phyloP scores from a whole-genome alignment of 2,113 vertebrate species.

The Sphyrna mokarran region DNA sequence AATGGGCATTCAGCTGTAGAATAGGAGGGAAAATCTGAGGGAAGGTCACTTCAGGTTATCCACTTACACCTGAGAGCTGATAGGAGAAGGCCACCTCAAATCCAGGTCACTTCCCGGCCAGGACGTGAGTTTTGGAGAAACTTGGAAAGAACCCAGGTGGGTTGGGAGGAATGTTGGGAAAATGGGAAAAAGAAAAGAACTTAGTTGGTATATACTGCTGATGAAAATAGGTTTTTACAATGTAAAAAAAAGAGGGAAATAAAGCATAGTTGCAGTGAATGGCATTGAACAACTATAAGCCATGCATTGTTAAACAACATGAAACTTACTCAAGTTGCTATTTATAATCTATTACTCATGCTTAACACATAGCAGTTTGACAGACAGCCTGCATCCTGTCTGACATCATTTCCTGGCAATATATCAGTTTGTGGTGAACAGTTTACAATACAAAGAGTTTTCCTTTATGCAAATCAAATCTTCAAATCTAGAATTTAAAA shows the following conservation, averaged over 20 bases:
- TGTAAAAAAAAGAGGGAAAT: background rate
- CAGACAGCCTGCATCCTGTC: slow-evolving; percentile 57
- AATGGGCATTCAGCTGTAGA: background rate
- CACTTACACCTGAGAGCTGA: background rate
- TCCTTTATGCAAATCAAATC: background rate
- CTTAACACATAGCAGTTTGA: background rate
- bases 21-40: background rate
- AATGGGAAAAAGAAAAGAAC: background rate
- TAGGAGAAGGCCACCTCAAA: background rate
- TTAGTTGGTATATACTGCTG: background rate
- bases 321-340: background rate
- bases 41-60: background rate
- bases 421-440: slow-evolving; percentile 54
- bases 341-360: slow-evolving; percentile 30
- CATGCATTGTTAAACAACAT: background rate
- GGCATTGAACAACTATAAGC: slow-evolving; percentile 13
- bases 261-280: background rate
- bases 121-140: background rate
- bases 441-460: slow-evolving; percentile 39
- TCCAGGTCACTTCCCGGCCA: background rate
- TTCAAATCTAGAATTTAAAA: background rate
- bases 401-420: slow-evolving; percentile 57
- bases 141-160: too few species aligned
- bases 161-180: background rate
- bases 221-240: background rate